Base-by-base conservation (phyloP, 2,888 invertebrate species). In the Oegoconia quadripuncta region DNA sequence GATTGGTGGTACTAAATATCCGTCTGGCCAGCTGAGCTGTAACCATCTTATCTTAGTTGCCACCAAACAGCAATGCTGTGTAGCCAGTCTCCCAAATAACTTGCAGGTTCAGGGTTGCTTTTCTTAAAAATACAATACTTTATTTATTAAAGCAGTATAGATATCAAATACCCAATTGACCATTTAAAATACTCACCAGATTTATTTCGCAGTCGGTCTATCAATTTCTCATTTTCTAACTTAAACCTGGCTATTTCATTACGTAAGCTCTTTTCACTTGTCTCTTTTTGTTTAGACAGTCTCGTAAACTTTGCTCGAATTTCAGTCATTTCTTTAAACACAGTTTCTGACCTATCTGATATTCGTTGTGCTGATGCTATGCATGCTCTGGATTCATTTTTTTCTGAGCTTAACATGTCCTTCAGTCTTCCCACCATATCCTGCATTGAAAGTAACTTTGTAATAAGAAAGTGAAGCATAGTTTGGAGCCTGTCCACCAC, bases 331-430 rank as follows among this genome's bases (percentile, higher is more conserved):
- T 72, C 71, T 34, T 74, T 70, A 25, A 72, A 51, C 39, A 83
- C 52, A 11, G 66, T 70, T 48, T 79, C 74, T n/a, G 81, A 81
- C 28, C 69, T 75, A 39, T 84, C 83, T 0, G 84, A 69, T 26
- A 82, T 70, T 42, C 78, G 71, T 46, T 80, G 84, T 1, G 82
- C 83, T 29, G 83, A 74, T 20, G 80, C 81, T 18, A 86, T 71
- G 64, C 86, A 87, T 9, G 84, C 77, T 48, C 66, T 76, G 2
- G 84, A 65, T 56, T 83, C 81, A 68, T 78, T 80, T 49, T 79
- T 79, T 44, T 84, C 83, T 3, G 42, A 44, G 41, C 48, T 65
- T 23, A 84, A 54, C 48, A 72, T 76, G 14, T 72, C 65, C 50
- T 77, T 82, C 3, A 81, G 45, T 37, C 54, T 72, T n/a, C 50